Evolutionary conservation across 2,888 invertebrate species (phyloP), one percentile per base, ranked within the genome.

Genomic region (Drosophila mimetica): DNA sequence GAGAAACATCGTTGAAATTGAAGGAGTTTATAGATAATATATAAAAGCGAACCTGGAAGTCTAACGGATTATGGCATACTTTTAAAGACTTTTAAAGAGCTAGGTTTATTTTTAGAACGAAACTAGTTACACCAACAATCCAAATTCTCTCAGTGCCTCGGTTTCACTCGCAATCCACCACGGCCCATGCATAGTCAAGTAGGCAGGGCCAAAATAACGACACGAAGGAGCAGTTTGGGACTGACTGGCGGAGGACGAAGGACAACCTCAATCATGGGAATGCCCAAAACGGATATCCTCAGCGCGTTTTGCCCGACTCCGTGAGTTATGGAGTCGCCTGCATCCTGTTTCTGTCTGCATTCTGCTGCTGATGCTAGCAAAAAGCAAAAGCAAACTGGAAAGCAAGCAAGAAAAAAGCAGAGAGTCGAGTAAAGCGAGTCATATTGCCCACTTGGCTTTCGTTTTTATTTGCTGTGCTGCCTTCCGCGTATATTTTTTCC

Each of bases 141-240:
- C 5, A 39, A 9, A 25, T 59, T 22, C 36, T 37, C n/a, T 11
- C 36, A 25, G 46, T 61, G 60, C 20, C 30, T 6, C 2, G 55
- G 14, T n/a, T 39, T 16, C 6, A 9, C 30, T 63, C 46, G 30
- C 36, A 44, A 61, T 32, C 37, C 66, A 52, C 71, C 42, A 79
- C 74, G 84, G 18, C 44, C 22, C 41, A 69, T 77, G 82, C 84
- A 83, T 82, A 83, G 48, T 37, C 71, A 82, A 88, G 84, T 75
- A 71, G 70, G 63, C 65, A 63, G 67, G 67, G 46, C 63, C 57
- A 14, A 16, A 65, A 80, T 78, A 67, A 67, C 67, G 67, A 64
- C 65, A 58, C 61, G 52, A 30, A 60, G 61, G 63, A 42, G 25
- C 36, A 32, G 42, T 53, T 30, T n/a, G 67, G 32, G 44, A 44